Evolutionary conservation across 2,113 vertebrate genomes (phyloP).

Genomic region (Ovibos moschatus): DNA sequence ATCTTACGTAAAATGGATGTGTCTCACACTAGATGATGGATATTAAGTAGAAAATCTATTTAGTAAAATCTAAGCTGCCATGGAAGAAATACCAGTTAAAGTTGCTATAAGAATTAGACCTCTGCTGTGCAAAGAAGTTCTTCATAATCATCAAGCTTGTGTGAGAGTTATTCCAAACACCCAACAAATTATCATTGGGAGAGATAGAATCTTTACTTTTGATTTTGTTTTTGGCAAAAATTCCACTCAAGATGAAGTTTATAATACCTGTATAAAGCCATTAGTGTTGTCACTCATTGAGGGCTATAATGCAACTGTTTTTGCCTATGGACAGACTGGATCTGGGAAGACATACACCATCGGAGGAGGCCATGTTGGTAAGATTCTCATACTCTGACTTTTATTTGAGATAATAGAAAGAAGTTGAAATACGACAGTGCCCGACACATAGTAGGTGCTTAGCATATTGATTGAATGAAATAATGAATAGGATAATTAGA

Average conservation of each 20-base stretch:
- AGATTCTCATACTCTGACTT: slow-evolving; percentile 60
- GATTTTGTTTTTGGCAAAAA: slow-evolving; percentile 91
- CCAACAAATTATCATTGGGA: slow-evolving; percentile 87
- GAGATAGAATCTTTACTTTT: slow-evolving; percentile 88
- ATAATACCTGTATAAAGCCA: slow-evolving; percentile 87
- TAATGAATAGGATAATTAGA: background rate
- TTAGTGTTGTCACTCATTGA: slow-evolving; percentile 86
- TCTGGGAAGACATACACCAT: slow-evolving; percentile 96
- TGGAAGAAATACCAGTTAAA: slow-evolving; percentile 89
- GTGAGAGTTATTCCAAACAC: slow-evolving; percentile 85
- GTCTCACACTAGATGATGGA: slow-evolving; percentile 48
- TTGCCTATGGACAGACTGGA: slow-evolving; percentile 94
- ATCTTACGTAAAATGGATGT: slow-evolving; percentile 45
- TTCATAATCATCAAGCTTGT: slow-evolving; percentile 88
- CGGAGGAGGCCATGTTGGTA: slow-evolving; percentile 85
- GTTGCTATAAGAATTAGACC: slow-evolving; percentile 93
- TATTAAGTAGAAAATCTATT: slow-evolving; percentile 16
- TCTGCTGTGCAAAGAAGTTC: slow-evolving; percentile 89
- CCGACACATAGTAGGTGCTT: background rate
- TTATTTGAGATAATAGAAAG: background rate
- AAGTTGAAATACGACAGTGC: background rate
- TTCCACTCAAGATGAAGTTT: slow-evolving; percentile 89
- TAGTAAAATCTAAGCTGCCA: slow-evolving; percentile 66
- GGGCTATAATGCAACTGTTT: slow-evolving; percentile 92
- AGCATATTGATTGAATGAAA: background rate